These are phyloP conservation scores for Engystomops pustulosus DNA, from an alignment of 2,113 vertebrate species.

Conservation along the genomic window DNA sequence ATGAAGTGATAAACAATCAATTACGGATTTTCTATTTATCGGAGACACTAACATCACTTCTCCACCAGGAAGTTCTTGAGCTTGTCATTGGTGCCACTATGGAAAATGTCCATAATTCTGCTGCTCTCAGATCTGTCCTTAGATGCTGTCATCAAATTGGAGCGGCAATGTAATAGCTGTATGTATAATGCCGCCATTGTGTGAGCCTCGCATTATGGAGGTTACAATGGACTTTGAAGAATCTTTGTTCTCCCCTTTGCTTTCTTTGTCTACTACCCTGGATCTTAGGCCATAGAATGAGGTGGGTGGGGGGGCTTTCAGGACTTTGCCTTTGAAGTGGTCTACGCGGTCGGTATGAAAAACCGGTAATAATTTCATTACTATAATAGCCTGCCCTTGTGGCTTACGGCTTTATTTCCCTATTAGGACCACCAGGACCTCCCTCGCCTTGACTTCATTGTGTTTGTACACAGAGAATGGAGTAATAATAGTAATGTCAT, in stretches of 20 bases:
- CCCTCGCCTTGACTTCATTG: not conserved
- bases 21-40: not conserved
- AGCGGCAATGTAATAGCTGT: not conserved
- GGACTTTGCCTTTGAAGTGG: slow-evolving; percentile 45
- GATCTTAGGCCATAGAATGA: not conserved
- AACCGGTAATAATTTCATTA: slow-evolving; percentile 12
- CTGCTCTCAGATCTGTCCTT: slow-evolving; percentile 8
- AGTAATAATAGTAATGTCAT: not conserved
- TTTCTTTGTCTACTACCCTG: not conserved
- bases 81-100: slow-evolving; percentile 3
- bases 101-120: not conserved
- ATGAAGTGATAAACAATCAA: not conserved
- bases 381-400: not conserved
- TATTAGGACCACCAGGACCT: not conserved
- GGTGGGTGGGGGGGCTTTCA: not conserved
- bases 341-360: not conserved
- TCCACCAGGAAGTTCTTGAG: not conserved
- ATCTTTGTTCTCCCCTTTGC: slow-evolving; percentile 27
- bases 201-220: not conserved
- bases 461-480: slow-evolving; percentile 17
- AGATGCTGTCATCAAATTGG: slow-evolving; percentile 12
- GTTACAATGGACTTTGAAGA: slow-evolving; percentile 28
- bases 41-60: not conserved
- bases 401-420: not conserved
- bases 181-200: slow-evolving; percentile 3